Evolutionary conservation across 2,888 invertebrate genomes (phyloP).

Genomic region (Caenorhabditis imperialis): DNA sequence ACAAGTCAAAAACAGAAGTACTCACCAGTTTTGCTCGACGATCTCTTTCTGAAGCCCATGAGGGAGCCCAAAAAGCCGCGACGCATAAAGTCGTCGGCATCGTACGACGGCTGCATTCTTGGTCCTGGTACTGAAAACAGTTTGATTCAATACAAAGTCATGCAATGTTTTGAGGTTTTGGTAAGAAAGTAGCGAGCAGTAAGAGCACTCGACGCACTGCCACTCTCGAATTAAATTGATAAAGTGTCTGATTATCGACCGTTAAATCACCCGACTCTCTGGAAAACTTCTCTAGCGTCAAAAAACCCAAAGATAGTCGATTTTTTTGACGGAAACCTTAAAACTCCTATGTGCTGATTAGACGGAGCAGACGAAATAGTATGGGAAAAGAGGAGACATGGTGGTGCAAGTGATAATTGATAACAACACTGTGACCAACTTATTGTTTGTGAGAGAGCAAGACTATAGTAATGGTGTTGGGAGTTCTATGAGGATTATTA

Average conservation of each 20-base stretch:
- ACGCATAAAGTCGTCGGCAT: constrained; percentile 72
- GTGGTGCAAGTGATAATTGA: background rate
- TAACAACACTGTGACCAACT: background rate
- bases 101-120: constrained; percentile 68
- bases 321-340: too few species aligned
- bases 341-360: too few species aligned
- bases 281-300: background rate
- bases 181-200: background rate
- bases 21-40: constrained; percentile 45
- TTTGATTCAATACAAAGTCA: background rate
- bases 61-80: constrained; percentile 71
- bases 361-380: background rate
- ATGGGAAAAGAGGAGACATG: background rate
- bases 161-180: background rate
- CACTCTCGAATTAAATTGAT: background rate
- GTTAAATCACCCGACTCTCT: too few species aligned
- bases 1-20: too few species aligned
- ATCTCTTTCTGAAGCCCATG: constrained; percentile 63
- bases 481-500: too few species aligned
- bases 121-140: constrained; percentile 19
- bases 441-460: background rate
- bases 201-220: constrained; percentile 4
- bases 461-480: too few species aligned
- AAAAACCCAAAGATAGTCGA: background rate
- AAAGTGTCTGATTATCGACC: too few species aligned